Conservation (phyloP, 1,140 invertebrate genomes). For the Phortica variegata region DNA sequence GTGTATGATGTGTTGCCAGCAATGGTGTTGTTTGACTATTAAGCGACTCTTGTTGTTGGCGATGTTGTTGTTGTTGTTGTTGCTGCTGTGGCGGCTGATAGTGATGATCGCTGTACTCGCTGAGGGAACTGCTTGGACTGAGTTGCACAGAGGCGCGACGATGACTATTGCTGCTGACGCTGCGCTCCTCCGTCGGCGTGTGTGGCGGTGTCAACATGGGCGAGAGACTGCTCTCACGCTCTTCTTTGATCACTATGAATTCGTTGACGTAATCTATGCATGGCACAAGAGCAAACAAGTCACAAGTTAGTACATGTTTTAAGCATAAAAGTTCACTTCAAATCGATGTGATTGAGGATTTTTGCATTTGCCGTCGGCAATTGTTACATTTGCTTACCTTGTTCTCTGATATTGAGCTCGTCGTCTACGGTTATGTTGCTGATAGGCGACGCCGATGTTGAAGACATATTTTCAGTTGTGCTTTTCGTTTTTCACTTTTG, state of each 20-base stretch:
- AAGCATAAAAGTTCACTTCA: background rate
- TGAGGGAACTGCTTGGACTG: constrained; percentile 45
- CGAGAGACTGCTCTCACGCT: constrained; percentile 64
- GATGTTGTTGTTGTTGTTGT: too few relatives aligned
- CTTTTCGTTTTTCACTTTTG: constrained; percentile 1
- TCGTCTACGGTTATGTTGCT: constrained; percentile 56
- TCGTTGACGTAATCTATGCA: constrained; percentile 51
- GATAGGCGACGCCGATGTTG: constrained; percentile 52
- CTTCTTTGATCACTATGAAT: constrained; percentile 63
- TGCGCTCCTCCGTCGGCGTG: constrained; percentile 65
- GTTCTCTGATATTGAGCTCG: constrained; percentile 52
- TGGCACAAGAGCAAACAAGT: background rate
- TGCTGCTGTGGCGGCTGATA: constrained; percentile 1
- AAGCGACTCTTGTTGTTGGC: too few relatives aligned
- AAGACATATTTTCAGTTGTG: constrained; percentile 54
- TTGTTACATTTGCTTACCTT: constrained; percentile 34
- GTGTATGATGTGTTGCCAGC: constrained; percentile 36
- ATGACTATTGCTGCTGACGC: constrained; percentile 44
- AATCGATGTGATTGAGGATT: background rate
- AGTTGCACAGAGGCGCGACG: constrained; percentile 15
- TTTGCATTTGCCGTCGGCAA: constrained; percentile 33
- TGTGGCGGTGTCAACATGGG: constrained; percentile 71
- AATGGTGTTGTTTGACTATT: too few relatives aligned
- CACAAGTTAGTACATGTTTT: background rate
- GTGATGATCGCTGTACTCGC: constrained; percentile 23